Conservation (phyloP, 2,797 vertebrate species). For the Takifugu ocellatus region DNA sequence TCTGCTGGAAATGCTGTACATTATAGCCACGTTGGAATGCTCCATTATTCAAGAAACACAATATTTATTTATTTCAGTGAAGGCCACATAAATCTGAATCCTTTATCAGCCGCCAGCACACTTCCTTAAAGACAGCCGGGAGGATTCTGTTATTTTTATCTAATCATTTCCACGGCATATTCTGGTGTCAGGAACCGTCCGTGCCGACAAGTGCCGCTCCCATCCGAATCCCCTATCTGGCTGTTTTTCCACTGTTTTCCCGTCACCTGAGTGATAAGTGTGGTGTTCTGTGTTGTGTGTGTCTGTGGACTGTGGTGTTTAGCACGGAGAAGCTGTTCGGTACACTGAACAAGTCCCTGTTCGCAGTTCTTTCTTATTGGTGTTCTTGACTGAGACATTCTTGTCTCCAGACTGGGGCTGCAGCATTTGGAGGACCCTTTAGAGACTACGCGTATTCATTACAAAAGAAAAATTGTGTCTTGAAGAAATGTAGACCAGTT, state of each 20-base stretch:
- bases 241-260: conserved; percentile 63
- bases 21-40: conserved; percentile 33
- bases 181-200: conserved; percentile 73
- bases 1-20: conserved; percentile 35
- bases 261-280: conserved; percentile 74
- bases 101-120: conserved; percentile 73
- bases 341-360: conserved; percentile 8
- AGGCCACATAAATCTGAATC: conserved; percentile 75
- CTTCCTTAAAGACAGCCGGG: conserved; percentile 59
- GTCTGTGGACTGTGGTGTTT: conserved; percentile 29
- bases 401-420: conserved; percentile 26
- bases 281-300: conserved; percentile 17
- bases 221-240: conserved; percentile 65
- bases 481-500: conserved; percentile 36
- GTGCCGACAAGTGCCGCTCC: conserved; percentile 71
- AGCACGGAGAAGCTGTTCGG: conserved; percentile 33
- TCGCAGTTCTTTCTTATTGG: conserved; percentile 46
- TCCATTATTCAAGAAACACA: conserved; percentile 56
- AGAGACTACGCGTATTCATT: conserved; percentile 33
- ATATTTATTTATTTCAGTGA: conserved; percentile 66
- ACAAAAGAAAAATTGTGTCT: conserved; percentile 33
- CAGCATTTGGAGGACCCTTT: conserved; percentile 21
- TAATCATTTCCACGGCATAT: conserved; percentile 73
- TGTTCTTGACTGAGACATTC: conserved; percentile 32
- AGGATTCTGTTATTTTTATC: conserved; percentile 76